Conservation (phyloP, 2,113 vertebrate species). For the Chaenocephalus aceratus region DNA sequence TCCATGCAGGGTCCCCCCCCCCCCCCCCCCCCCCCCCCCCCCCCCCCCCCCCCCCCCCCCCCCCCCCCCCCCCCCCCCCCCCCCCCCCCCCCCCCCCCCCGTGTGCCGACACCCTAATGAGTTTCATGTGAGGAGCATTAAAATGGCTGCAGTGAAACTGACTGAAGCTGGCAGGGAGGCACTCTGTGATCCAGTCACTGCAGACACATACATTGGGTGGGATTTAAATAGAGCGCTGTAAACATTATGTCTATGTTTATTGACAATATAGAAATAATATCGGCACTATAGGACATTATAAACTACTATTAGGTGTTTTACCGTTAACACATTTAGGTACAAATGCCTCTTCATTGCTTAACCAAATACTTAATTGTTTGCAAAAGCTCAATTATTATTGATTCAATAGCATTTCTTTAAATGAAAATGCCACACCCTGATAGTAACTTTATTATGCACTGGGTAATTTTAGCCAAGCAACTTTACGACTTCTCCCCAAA, state of each 20-base stretch:
- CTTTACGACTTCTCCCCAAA: conserved; percentile 45
- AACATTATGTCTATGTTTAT: not conserved
- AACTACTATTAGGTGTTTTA: not conserved
- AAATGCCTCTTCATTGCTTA: not conserved
- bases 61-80: conserved; percentile 20
- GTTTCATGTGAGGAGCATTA: conserved; percentile 78
- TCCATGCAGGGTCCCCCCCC: conserved; percentile 21
- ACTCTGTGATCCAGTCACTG: not conserved
- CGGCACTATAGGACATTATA: not conserved
- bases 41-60: conserved; percentile 32
- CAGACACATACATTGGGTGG: not conserved
- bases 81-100: conserved; percentile 26
- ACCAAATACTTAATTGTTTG: not conserved
- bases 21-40: conserved; percentile 37
- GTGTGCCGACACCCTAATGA: conserved; percentile 68
- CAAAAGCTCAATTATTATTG: not conserved
- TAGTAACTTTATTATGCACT: conserved; percentile 32
- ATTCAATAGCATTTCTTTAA: conserved; percentile 9
- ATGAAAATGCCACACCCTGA: conserved; percentile 24
- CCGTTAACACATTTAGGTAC: not conserved
- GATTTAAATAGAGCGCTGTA: not conserved
- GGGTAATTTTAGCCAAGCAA: conserved; percentile 23
- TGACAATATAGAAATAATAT: not conserved
- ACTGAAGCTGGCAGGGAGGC: conserved; percentile 22
- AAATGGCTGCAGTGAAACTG: conserved; percentile 41